phyloP scores from a whole-genome alignment of 2,888 invertebrate species.

The Hedya salicella region DNA sequence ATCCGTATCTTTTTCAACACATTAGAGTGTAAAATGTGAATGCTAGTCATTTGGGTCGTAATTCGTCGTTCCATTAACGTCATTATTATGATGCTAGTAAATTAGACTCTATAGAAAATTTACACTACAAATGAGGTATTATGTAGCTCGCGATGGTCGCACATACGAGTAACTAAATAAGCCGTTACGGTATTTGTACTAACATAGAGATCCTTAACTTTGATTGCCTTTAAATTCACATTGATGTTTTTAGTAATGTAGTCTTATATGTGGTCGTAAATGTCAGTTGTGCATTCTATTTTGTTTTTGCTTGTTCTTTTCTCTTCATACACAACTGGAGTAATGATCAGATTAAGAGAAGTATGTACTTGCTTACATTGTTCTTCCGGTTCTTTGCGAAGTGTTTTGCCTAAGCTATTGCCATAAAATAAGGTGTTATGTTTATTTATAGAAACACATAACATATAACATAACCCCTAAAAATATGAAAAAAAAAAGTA shows the following conservation, averaged over 20 bases:
- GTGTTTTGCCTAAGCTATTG: neutral
- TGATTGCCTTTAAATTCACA: slow-evolving; percentile 11
- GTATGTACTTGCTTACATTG: neutral
- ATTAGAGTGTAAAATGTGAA: slow-evolving; percentile 32
- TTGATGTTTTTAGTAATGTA: slow-evolving; percentile 18
- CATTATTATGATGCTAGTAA: slow-evolving; percentile 58
- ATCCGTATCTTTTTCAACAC: slow-evolving; percentile 41
- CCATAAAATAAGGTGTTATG: neutral
- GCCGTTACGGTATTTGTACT: slow-evolving; percentile 6
- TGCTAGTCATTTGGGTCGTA: slow-evolving; percentile 50
- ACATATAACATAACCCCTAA: too few species aligned
- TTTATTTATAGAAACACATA: neutral
- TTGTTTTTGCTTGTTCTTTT: slow-evolving; percentile 13
- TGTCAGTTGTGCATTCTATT: slow-evolving; percentile 9
- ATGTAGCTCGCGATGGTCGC: slow-evolving; percentile 43
- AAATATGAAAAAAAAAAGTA: too few species aligned
- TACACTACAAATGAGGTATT: slow-evolving; percentile 47
- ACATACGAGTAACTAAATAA: slow-evolving; percentile 42
- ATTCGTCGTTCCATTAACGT: slow-evolving; percentile 59
- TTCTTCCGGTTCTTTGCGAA: slow-evolving; percentile 5
- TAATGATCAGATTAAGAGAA: neutral
- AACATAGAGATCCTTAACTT: slow-evolving; percentile 8
- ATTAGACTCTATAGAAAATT: slow-evolving; percentile 52
- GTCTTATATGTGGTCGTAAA: neutral
- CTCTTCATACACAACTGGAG: neutral